Conservation (phyloP, 2,797 vertebrate species). For the Tapirus indicus region DNA sequence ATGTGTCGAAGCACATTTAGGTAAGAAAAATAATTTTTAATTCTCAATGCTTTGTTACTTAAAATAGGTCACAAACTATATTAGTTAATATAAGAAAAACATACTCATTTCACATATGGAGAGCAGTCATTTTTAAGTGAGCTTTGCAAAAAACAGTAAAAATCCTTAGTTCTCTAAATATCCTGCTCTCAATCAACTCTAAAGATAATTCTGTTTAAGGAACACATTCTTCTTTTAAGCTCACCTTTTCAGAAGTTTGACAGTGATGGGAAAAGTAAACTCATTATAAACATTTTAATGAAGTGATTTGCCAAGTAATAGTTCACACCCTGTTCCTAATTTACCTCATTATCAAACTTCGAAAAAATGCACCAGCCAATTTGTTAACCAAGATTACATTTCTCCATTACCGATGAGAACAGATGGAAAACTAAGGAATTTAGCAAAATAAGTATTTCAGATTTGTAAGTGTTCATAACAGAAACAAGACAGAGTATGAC, state of each 20-base stretch:
- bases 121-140: not conserved
- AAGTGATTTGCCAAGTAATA: slow-evolving; percentile 18
- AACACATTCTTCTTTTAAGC: not conserved
- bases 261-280: slow-evolving; percentile 8
- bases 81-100: slow-evolving; percentile 15
- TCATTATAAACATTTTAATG: not conserved
- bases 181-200: not conserved
- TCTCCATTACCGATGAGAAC: not conserved
- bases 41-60: not conserved
- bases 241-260: not conserved
- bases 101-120: not conserved
- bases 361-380: not conserved
- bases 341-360: not conserved
- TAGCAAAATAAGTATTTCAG: not conserved
- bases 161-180: not conserved
- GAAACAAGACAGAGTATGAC: not conserved
- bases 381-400: not conserved
- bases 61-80: slow-evolving; percentile 14
- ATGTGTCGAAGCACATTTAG: not conserved
- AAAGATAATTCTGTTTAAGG: not conserved
- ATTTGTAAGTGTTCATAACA: not conserved
- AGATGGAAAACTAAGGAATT: not conserved
- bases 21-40: not conserved
- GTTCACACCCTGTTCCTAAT: not conserved
- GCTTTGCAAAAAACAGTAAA: not conserved